phyloP scores from a whole-genome alignment of 2,113 vertebrate genomes.

The Empidonax alnorum region DNA sequence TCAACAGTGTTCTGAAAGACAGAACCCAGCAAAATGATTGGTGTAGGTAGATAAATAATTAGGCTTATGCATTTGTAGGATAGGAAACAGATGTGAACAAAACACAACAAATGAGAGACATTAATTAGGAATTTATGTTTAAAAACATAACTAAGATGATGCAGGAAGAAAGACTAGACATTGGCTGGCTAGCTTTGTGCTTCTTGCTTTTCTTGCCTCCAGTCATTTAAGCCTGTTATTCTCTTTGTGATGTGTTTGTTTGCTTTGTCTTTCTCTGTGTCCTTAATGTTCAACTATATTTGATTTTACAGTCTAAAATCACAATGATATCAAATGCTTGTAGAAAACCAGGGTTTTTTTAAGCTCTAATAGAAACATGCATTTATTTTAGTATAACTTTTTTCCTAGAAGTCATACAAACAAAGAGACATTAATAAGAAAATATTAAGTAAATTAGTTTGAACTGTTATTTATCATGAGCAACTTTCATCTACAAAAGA shows the following conservation, averaged over 20 bases:
- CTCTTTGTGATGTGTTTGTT: background rate
- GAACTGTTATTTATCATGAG: background rate
- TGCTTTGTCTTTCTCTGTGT: background rate
- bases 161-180: background rate
- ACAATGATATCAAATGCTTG: background rate
- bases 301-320: background rate
- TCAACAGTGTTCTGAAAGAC: background rate
- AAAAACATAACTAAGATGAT: background rate
- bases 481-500: background rate
- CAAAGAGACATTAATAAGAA: background rate
- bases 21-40: background rate
- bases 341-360: background rate
- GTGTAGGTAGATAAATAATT: background rate
- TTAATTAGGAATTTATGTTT: conserved; percentile 1
- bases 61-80: background rate
- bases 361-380: background rate
- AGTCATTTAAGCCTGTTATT: background rate
- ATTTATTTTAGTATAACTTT: background rate
- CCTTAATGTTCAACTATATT: background rate
- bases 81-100: conserved; percentile 20
- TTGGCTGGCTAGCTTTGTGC: background rate
- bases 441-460: background rate
- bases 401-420: background rate
- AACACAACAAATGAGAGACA: background rate
- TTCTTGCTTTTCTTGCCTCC: background rate